phyloP scores from a whole-genome alignment of 2,888 invertebrate species.

The Andrena bucephala region DNA sequence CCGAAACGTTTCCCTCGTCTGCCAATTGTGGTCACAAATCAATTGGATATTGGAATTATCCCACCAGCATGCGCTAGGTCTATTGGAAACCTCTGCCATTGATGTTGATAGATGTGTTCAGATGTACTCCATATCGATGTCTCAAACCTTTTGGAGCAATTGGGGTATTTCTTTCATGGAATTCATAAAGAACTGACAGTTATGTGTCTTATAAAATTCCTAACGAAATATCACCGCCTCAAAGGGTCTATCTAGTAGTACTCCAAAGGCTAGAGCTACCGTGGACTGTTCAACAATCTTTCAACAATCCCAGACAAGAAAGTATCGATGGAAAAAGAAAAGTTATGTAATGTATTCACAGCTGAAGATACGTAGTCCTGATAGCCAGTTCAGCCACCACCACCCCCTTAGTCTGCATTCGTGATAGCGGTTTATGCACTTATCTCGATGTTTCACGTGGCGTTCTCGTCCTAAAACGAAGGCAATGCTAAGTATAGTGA shows the following conservation, averaged over 20 bases:
- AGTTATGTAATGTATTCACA: constrained; percentile 1
- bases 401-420: constrained; percentile 32
- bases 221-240: neutral
- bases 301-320: neutral
- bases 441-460: constrained; percentile 46
- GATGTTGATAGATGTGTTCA: neutral
- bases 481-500: constrained; percentile 58
- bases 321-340: neutral
- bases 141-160: neutral
- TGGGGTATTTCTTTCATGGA: neutral
- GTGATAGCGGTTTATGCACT: constrained; percentile 39
- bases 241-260: neutral
- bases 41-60: constrained; percentile 15
- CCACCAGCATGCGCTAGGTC: neutral
- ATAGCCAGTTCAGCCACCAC: constrained; percentile 14
- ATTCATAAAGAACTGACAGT: neutral
- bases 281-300: neutral
- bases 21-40: neutral
- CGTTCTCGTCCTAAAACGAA: constrained; percentile 54
- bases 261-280: neutral
- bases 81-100: neutral
- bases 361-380: constrained; percentile 19
- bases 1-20: constrained; percentile 13
- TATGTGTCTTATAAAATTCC: neutral
- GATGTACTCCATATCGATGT: neutral